These are phyloP conservation scores for Ormyrus pomaceus DNA, from an alignment of 2,888 invertebrate genomes.

Conservation along the genomic window DNA sequence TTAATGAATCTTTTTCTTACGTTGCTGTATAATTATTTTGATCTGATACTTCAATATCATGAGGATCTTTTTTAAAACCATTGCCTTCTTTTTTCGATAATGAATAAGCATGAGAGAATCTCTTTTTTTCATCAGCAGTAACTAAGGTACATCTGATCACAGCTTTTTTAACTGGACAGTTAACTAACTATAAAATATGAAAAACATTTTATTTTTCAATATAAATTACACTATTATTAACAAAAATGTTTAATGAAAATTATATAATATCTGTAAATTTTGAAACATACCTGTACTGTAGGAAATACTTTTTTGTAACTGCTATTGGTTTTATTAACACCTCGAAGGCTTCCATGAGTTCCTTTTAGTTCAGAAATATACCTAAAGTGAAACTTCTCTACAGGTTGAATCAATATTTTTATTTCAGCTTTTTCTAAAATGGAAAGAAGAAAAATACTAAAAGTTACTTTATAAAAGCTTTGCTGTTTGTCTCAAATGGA, in stretches of 20 bases:
- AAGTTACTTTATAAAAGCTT: background rate
- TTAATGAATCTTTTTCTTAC: slow-evolving; percentile 74
- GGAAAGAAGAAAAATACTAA: too few relatives aligned
- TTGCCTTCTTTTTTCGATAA: slow-evolving; percentile 81
- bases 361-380: slow-evolving; percentile 93
- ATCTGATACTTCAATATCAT: slow-evolving; percentile 78
- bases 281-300: slow-evolving; percentile 81
- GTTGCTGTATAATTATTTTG: slow-evolving; percentile 81
- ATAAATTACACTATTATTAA: background rate
- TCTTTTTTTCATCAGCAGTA: slow-evolving; percentile 78
- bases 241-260: background rate
- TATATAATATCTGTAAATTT: background rate
- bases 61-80: slow-evolving; percentile 83
- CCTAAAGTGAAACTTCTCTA: slow-evolving; percentile 88
- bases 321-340: slow-evolving; percentile 77
- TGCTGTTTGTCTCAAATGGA: too few relatives aligned
- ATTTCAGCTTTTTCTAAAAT: slow-evolving; percentile 70
- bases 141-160: slow-evolving; percentile 84
- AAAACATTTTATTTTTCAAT: background rate
- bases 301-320: slow-evolving; percentile 84
- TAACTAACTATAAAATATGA: slow-evolving; percentile 73
- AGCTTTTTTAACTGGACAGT: slow-evolving; percentile 78
- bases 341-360: slow-evolving; percentile 85
- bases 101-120: slow-evolving; percentile 84
- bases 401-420: slow-evolving; percentile 84